Evolutionary conservation across 2,797 vertebrate genomes (phyloP).

Genomic region (Chiropotes sagulatus): DNA sequence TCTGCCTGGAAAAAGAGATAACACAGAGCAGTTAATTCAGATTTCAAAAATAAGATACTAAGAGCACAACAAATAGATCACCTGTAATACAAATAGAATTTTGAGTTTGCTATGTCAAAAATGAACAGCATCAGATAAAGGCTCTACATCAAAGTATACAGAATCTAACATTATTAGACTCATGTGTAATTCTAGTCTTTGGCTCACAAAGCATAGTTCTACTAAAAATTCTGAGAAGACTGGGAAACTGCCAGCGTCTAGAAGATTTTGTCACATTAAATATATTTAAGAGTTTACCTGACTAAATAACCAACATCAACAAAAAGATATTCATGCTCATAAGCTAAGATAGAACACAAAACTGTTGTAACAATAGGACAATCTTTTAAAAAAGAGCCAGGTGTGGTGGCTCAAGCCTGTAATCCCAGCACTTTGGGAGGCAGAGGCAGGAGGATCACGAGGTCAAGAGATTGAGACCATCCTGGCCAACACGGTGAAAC

Average conservation of each 20-base stretch:
- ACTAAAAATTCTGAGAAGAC: conserved; percentile 8
- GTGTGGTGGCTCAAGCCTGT: no score
- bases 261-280: neutral
- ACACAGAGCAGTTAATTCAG: conserved; percentile 27
- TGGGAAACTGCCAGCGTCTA: neutral
- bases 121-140: conserved; percentile 19
- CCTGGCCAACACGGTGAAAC: no score
- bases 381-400: neutral
- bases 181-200: neutral
- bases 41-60: conserved; percentile 2
- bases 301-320: neutral
- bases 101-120: conserved; percentile 28
- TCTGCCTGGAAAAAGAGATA: conserved; percentile 81
- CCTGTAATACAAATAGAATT: neutral
- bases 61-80: neutral
- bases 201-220: neutral
- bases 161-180: neutral
- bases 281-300: neutral
- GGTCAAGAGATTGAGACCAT: no score
- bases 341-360: neutral
- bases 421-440: no score
- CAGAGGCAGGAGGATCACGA: no score
- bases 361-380: neutral
- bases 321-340: neutral
- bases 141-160: neutral